Base-by-base conservation (phyloP, 1,140 invertebrate genomes). In the Chlorops oryzae region DNA sequence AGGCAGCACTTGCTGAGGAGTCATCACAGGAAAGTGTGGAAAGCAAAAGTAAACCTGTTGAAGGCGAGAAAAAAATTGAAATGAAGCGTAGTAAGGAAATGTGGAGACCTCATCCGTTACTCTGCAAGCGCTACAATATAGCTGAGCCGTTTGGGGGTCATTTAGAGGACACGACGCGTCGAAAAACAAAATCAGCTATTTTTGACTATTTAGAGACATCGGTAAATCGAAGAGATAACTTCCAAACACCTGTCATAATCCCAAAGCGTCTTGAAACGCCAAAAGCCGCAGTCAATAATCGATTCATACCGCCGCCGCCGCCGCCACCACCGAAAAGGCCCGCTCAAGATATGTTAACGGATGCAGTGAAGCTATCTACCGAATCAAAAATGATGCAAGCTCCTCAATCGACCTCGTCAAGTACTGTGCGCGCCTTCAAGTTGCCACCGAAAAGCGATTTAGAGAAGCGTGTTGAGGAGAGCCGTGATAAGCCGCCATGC, bases 111-210 rank as follows among this genome's bases (percentile, higher is more conserved):
- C 81, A 84, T 45, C 77, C 82, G 45, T 62, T 96, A 13, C 74
- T 99, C 1, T 98, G 91, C 64, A 92, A 92, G 63, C 76, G 94
- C 34, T 98, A 98, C 63, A 98, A 99, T 70, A 84, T 99, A 9
- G 87, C 92, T 0, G 87, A 96, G 74, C 91, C 93, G 0, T 85
- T 81, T 37, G 74, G 71, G 3, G 76, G 74, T 6, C 23, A 37
- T 2, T 22, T 7, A 58, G 56, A 17, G 38, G 68, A 54, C 50
- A 52, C 58, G 75, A 77, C 27, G 35, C 54, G 9, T 63, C 74
- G 52, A 73, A 73, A 7, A 75, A 55, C 63, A 0, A 69, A 82
- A 41, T 85, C 83, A 61, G 88, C 87, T 0, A 77, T 89, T 20
- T 90, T 89, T 56, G 84, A 87, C 57, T 85, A 85, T 48, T 58